Conservation (phyloP, 2,888 invertebrate species). For the Desoria tigrina region DNA sequence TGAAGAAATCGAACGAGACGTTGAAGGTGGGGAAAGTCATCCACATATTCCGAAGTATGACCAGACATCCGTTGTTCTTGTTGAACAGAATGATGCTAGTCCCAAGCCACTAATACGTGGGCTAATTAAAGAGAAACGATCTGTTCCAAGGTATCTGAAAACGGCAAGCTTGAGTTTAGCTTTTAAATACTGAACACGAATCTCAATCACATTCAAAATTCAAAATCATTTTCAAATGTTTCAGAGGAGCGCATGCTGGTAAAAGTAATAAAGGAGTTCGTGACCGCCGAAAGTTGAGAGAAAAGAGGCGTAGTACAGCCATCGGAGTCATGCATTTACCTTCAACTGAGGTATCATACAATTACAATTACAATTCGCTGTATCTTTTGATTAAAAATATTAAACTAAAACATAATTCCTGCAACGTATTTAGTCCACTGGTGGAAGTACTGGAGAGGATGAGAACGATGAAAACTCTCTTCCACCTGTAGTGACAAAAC, state of each 20-base stretch:
- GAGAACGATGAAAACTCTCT: constrained; percentile 59
- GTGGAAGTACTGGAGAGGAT: constrained; percentile 64
- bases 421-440: constrained; percentile 64
- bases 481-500: constrained; percentile 57
- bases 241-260: constrained; percentile 59
- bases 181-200: background rate
- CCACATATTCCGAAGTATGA: constrained; percentile 44
- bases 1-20: constrained; percentile 47
- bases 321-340: constrained; percentile 63
- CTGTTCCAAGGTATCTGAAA: constrained; percentile 45
- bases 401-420: no score
- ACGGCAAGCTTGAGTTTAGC: no score
- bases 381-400: no score
- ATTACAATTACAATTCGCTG: constrained; percentile 7
- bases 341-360: constrained; percentile 61
- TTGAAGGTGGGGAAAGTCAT: constrained; percentile 37
- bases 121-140: constrained; percentile 58
- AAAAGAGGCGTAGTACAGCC: constrained; percentile 62
- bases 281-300: constrained; percentile 63
- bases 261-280: constrained; percentile 63
- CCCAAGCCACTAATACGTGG: constrained; percentile 59
- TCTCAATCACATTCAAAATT: background rate
- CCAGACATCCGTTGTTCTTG: constrained; percentile 53
- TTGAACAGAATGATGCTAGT: constrained; percentile 57
- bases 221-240: constrained; percentile 13